Evolutionary conservation across 2,113 vertebrate genomes (phyloP).

Genomic region (Dasyprocta punctata): DNA sequence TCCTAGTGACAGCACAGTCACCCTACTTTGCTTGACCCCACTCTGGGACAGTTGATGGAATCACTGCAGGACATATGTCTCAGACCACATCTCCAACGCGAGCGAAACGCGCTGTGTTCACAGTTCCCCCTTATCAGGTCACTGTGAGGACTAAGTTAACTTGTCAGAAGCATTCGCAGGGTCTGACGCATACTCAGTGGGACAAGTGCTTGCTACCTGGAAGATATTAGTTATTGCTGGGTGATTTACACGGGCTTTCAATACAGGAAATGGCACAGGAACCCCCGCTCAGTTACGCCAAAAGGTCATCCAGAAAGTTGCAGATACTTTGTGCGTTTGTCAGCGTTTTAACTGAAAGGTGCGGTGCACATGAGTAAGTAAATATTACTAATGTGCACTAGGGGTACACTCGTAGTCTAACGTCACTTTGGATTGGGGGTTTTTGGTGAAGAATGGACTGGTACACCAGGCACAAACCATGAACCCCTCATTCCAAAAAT

Average conservation of each 20-base stretch:
- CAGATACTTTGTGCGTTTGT: not conserved
- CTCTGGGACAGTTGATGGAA: not conserved
- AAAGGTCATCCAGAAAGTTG: not conserved
- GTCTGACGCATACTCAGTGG: not conserved
- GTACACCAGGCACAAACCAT: not conserved
- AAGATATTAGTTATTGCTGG: not conserved
- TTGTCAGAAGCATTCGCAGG: not conserved
- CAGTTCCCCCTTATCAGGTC: not conserved
- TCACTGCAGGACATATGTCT: not conserved
- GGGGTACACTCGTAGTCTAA: not conserved
- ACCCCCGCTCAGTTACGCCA: not conserved
- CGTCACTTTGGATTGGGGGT: not conserved
- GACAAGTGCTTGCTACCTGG: not conserved
- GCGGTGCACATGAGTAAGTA: not conserved
- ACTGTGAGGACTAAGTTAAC: not conserved
- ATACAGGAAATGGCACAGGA: not conserved
- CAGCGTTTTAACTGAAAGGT: not conserved
- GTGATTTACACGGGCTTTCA: not conserved
- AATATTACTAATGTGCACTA: not conserved
- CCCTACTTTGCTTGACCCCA: not conserved
- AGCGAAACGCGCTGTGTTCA: not conserved
- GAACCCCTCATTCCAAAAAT: slow-evolving; percentile 34
- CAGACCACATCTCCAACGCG: not conserved
- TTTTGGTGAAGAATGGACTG: not conserved
- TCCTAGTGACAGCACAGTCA: not conserved